Evolutionary conservation across 2,797 vertebrate genomes (phyloP), one percentile per base, ranked within the genome.

Genomic region (Heteromormyrus szaboi): DNA sequence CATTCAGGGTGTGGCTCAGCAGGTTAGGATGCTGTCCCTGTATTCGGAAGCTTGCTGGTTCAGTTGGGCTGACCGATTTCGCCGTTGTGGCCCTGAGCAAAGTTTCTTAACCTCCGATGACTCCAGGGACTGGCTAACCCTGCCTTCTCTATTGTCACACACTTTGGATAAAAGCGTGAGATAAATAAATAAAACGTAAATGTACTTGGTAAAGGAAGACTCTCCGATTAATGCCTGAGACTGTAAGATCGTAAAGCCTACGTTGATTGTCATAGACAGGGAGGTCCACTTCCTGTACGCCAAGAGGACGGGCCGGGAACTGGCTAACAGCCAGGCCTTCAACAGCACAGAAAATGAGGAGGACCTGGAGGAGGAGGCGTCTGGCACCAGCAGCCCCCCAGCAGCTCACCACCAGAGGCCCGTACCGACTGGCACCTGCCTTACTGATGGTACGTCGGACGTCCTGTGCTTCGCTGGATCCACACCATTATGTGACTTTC

Each of bases 401-500:
- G 96, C 98, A 89, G 98, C 98, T 0, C 99, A 99, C 91, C 94
- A 97, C 11, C 98, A 99, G 93, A 96, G 97, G 89, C 97, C 98
- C 44, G 96, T 95, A 88, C 98, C 98, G 0, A 98, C 99, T 89
- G 99, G 98, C 90, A 98, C 97, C 96, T 99, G 98, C 96, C 98
- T 97, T 89, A 93, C 97, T 91, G 99, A 99, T 88, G 99, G 99
- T 99, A 95, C 54, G 93, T 29, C 12, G 29, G 17, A 17, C 12
- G 8, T 56, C 85, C 84, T 29, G 53, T n/a, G 29, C 25, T 19
- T 44, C 48, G 51, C 48, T 44, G 50, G 65, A 12, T 44, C 65
- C 85, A 54, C 22, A 0, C 11, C 29, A 72, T 14, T 11, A 12
- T 65, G 65, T 72, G 65, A 37, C 29, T 72, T 14, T 72, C 65